Evolutionary conservation across 1,140 invertebrate genomes (phyloP).

Genomic region (Lithobius niger): DNA sequence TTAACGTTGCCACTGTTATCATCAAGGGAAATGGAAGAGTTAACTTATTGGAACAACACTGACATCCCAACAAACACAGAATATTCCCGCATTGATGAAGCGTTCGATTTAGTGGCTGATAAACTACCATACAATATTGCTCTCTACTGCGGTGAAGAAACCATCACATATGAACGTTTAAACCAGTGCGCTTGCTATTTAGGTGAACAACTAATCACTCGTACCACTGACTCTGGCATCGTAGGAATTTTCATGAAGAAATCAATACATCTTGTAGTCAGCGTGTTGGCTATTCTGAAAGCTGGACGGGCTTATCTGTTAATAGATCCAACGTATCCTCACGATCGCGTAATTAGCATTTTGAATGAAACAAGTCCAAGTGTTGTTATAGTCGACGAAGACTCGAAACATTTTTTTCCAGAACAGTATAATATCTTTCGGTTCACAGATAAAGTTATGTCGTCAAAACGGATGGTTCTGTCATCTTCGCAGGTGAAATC

Average conservation of each 20-base stretch:
- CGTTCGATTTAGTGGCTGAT: not conserved
- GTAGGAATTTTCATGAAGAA: conserved; percentile 36
- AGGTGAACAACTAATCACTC: not conserved
- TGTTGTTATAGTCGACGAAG: not conserved
- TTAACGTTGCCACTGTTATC: not conserved
- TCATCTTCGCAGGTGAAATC: not conserved
- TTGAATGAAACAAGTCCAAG: not conserved
- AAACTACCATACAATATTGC: not conserved
- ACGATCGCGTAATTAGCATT: not conserved
- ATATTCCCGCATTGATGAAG: not conserved
- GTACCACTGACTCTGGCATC: conserved; percentile 2
- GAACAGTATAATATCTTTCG: not conserved
- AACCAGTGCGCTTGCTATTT: not conserved
- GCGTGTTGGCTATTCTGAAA: conserved; percentile 38
- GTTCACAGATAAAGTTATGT: not conserved
- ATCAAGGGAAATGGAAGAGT: not conserved
- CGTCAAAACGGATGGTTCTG: not conserved
- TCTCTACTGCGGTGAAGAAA: not conserved
- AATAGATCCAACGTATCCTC: conserved; percentile 37
- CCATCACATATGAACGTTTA: not conserved
- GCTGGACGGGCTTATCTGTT: conserved; percentile 38
- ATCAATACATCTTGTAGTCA: conserved; percentile 30
- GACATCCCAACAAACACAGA: not conserved
- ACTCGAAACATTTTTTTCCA: not conserved
- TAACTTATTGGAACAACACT: not conserved